A percentile compares a stretch with the other conserved stretches of the same genome.
These are phyloP conservation scores for Zaprionus ghesquierei DNA, from an alignment of 1,140 invertebrate species.

Conservation along the genomic window DNA sequence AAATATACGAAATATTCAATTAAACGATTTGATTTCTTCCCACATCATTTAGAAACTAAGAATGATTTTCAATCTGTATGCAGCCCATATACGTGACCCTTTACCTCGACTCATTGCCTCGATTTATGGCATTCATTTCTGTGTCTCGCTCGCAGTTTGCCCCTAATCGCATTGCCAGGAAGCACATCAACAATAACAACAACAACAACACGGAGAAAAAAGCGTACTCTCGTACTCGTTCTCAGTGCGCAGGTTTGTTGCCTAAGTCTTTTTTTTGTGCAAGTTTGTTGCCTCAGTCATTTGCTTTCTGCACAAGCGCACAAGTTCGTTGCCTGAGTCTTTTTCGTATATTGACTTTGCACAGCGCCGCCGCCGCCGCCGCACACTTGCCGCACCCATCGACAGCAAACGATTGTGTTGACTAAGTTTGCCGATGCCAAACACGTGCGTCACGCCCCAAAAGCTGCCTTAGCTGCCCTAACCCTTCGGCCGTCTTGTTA, in stretches of 20 bases:
- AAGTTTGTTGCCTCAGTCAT: slow-evolving; percentile 68
- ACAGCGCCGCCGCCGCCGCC: too few relatives aligned
- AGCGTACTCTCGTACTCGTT: too few relatives aligned
- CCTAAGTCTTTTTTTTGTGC: not conserved
- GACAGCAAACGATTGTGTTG: not conserved
- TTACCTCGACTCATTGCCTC: not conserved
- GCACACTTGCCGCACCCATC: slow-evolving; percentile 19
- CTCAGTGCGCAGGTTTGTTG: not conserved
- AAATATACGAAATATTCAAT: too few relatives aligned
- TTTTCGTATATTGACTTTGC: not conserved
- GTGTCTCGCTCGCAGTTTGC: not conserved
- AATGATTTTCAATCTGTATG: not conserved
- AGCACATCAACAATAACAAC: not conserved
- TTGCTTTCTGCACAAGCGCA: slow-evolving; percentile 18
- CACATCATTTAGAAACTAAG: too few relatives aligned
- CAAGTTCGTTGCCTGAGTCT: slow-evolving; percentile 15
- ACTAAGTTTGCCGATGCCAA: slow-evolving; percentile 34
- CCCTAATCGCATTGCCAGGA: not conserved
- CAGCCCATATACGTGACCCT: not conserved
- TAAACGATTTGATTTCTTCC: not conserved
- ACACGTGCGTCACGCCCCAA: slow-evolving; percentile 47
- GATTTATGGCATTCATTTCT: not conserved
- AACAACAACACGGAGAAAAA: too few relatives aligned
- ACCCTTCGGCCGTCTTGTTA: slow-evolving; percentile 8
- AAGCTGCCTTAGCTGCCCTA: not conserved